Conservation (phyloP, 2,113 vertebrate genomes). For the Phrynosoma blainvillii region DNA sequence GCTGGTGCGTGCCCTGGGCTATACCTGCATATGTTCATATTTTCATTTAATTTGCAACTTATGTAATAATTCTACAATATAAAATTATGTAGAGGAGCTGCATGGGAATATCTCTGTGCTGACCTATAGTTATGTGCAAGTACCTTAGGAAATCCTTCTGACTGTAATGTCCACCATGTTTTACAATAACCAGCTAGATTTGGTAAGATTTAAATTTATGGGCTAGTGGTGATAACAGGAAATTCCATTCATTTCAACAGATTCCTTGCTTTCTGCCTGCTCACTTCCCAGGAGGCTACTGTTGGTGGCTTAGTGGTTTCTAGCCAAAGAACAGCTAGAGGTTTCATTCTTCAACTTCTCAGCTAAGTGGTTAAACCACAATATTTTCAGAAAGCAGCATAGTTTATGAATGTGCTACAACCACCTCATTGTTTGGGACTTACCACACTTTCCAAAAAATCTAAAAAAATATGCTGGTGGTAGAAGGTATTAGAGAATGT, state of each 20-base stretch:
- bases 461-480: background rate
- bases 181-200: background rate
- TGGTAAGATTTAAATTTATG: constrained; percentile 13
- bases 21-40: background rate
- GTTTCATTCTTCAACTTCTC: background rate
- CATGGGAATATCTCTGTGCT: too few species aligned
- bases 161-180: background rate
- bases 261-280: background rate
- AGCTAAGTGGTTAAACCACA: constrained; percentile 20
- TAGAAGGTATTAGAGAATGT: background rate
- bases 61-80: background rate
- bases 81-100: too few species aligned
- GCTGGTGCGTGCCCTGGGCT: background rate
- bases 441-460: constrained; percentile 23
- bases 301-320: constrained; percentile 30
- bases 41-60: background rate
- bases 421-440: constrained; percentile 30
- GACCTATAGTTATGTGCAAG: background rate
- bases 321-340: constrained; percentile 10
- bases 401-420: constrained; percentile 32
- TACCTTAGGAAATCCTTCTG: background rate
- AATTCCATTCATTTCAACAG: background rate
- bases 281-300: background rate
- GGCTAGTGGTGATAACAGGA: background rate
- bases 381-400: constrained; percentile 15